Evolutionary conservation across 2,113 vertebrate genomes (phyloP).

Genomic region (Brienomyrus longianalis): DNA sequence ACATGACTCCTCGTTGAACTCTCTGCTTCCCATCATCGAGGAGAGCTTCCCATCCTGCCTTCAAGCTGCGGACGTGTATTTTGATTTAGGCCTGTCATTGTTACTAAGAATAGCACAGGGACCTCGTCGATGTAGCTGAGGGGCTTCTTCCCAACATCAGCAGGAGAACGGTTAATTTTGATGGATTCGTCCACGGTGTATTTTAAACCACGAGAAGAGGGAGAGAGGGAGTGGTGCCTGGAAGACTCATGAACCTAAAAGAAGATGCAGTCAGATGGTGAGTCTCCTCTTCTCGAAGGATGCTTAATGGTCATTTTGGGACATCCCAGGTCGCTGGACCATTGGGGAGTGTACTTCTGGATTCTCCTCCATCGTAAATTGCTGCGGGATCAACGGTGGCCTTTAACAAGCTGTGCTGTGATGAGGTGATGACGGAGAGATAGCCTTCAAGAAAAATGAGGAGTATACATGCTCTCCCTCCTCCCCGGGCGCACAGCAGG

Average conservation of each 20-base stretch:
- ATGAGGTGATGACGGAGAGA: background rate
- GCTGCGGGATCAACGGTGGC: background rate
- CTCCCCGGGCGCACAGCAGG: background rate
- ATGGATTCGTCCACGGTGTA: slow-evolving; percentile 40
- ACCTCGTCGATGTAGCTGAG: background rate
- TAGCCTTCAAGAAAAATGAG: background rate
- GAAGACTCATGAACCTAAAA: background rate
- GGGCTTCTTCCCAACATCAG: slow-evolving; percentile 27
- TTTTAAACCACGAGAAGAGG: slow-evolving; percentile 25
- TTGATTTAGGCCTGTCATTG: slow-evolving; percentile 47
- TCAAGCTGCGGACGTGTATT: background rate
- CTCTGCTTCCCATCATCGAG: slow-evolving; percentile 37
- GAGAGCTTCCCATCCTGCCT: slow-evolving; percentile 25
- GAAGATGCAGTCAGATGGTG: background rate
- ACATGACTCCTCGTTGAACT: slow-evolving; percentile 49
- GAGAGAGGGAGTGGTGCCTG: background rate
- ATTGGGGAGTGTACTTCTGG: background rate
- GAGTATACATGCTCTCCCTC: background rate
- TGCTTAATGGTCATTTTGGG: background rate
- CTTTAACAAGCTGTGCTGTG: background rate
- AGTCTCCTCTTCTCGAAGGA: background rate
- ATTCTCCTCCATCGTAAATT: background rate
- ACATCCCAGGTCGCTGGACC: background rate
- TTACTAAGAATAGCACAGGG: slow-evolving; percentile 33
- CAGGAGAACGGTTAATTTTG: slow-evolving; percentile 29